Conservation (phyloP, 2,888 invertebrate genomes). For the Campoplex nolae region DNA sequence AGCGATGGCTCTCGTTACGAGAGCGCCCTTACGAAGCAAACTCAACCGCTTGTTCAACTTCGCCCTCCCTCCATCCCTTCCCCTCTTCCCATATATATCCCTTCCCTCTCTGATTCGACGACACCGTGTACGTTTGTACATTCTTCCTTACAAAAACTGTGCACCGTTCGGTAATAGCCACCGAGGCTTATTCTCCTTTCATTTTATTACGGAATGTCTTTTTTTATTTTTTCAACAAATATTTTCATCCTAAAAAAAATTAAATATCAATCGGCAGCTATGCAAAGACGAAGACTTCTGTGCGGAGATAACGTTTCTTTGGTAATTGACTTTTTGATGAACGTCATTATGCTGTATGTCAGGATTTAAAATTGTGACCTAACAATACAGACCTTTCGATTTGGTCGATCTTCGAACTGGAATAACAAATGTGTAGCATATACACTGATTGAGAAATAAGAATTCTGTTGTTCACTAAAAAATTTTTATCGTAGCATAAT, state of each 20-base stretch:
- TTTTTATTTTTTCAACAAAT: neutral
- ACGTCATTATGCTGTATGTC: too few species aligned
- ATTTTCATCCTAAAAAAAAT: neutral
- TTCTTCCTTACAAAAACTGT: slow-evolving; percentile 18
- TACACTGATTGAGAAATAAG: too few species aligned
- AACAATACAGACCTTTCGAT: too few species aligned
- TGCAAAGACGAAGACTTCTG: too few species aligned
- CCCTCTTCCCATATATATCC: neutral
- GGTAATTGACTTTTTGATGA: too few species aligned
- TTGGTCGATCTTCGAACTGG: too few species aligned
- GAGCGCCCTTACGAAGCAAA: slow-evolving; percentile 40
- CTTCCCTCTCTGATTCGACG: slow-evolving; percentile 4
- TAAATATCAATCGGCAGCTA: neutral
- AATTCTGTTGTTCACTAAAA: too few species aligned
- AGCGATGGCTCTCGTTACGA: slow-evolving; percentile 76
- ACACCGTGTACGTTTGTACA: slow-evolving; percentile 6
- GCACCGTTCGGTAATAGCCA: neutral
- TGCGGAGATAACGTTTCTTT: too few species aligned
- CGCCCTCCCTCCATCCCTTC: neutral
- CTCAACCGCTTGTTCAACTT: slow-evolving; percentile 41
- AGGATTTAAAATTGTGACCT: neutral
- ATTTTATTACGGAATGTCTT: neutral
- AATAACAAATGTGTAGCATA: too few species aligned
- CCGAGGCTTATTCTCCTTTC: neutral
- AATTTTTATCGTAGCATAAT: too few species aligned